Evolutionary conservation across 2,113 vertebrate genomes (phyloP).

Genomic region (Sinocyclocheilus rhinocerous): DNA sequence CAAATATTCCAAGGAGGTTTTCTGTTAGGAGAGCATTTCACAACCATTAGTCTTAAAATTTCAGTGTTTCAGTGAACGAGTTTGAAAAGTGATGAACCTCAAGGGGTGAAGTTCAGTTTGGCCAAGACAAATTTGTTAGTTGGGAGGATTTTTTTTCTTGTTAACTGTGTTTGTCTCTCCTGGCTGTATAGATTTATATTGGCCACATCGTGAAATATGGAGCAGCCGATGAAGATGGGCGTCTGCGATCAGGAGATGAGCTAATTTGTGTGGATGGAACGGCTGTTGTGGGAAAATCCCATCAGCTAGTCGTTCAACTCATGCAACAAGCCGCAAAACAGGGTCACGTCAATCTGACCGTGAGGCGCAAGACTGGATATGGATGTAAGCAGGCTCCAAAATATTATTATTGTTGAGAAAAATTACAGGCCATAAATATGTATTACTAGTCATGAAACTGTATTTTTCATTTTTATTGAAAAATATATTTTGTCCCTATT

Average conservation of each 20-base stretch:
- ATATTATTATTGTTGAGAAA: neutral
- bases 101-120: neutral
- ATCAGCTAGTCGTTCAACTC: conserved; percentile 97
- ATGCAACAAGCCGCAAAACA: conserved; percentile 99
- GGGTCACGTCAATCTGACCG: conserved; percentile 96
- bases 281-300: conserved; percentile 94
- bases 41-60: conserved; percentile 10
- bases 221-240: conserved; percentile 93
- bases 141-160: neutral
- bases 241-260: conserved; percentile 94
- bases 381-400: conserved; percentile 77
- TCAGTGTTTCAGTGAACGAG: neutral
- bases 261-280: conserved; percentile 97
- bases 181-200: conserved; percentile 89
- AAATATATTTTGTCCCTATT: neutral
- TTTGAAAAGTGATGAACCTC: neutral
- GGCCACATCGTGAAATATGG: conserved; percentile 98
- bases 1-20: neutral
- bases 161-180: neutral
- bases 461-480: conserved; percentile 11
- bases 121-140: neutral
- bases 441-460: neutral
- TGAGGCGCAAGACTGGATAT: conserved; percentile 92
- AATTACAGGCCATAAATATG: neutral
- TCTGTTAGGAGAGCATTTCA: neutral